These are phyloP conservation scores for Tribolium madens DNA, from an alignment of 1,140 invertebrate species.

Conservation along the genomic window DNA sequence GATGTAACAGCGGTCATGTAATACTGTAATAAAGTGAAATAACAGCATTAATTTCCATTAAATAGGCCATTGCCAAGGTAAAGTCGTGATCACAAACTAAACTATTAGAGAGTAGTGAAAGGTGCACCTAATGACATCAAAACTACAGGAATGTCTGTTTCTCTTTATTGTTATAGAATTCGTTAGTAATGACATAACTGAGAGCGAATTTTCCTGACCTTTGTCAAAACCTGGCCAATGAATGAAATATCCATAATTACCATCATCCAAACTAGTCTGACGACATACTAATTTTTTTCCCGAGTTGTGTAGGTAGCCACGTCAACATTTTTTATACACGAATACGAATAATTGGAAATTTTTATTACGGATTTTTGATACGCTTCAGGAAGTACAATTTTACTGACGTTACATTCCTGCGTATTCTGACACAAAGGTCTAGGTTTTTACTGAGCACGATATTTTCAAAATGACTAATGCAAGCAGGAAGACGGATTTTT, in stretches of 20 bases:
- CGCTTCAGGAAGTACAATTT: slow-evolving; percentile 32
- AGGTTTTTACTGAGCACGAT: background rate
- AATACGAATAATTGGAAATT: background rate
- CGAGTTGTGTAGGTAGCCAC: background rate
- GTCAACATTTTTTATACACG: background rate
- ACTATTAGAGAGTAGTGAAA: slow-evolving; percentile 46
- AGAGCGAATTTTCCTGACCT: slow-evolving; percentile 29
- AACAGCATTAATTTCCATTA: slow-evolving; percentile 46
- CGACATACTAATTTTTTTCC: slow-evolving; percentile 17
- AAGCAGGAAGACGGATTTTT: background rate
- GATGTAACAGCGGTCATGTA: slow-evolving; percentile 44
- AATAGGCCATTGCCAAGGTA: slow-evolving; percentile 47
- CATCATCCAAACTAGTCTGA: slow-evolving; percentile 21
- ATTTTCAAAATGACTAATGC: background rate
- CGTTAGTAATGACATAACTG: slow-evolving; percentile 10
- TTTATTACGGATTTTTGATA: slow-evolving; percentile 29
- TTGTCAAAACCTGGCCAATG: slow-evolving; percentile 27
- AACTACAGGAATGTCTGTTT: slow-evolving; percentile 22
- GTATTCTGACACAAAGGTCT: background rate
- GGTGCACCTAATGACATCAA: slow-evolving; percentile 41
- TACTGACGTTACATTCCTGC: slow-evolving; percentile 8
- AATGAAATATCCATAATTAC: slow-evolving; percentile 13
- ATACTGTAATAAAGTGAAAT: slow-evolving; percentile 42
- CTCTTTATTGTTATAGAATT: slow-evolving; percentile 20
- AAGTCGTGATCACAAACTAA: slow-evolving; percentile 34